Evolutionary conservation across 1,140 invertebrate genomes (phyloP).

Genomic region (Diprion similis): DNA sequence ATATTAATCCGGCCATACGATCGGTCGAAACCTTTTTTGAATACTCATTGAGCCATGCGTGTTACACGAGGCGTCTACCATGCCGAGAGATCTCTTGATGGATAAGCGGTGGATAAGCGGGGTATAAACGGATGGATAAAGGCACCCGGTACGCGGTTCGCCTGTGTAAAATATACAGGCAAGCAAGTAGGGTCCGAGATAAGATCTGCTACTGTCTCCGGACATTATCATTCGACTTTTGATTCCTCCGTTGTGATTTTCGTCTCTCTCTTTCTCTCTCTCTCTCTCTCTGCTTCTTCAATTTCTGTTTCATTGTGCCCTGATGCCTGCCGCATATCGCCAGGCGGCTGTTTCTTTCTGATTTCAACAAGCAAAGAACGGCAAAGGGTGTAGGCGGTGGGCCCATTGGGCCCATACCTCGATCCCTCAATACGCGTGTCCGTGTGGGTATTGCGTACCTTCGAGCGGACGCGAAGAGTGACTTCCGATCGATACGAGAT

Average conservation of each 20-base stretch:
- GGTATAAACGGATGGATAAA: neutral
- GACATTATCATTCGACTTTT: constrained; percentile 16
- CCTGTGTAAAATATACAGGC: constrained; percentile 5
- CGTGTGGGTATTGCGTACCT: neutral
- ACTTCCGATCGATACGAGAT: constrained; percentile 11
- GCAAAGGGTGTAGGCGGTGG: neutral
- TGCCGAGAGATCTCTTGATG: neutral
- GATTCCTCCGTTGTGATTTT: constrained; percentile 6
- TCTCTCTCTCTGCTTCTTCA: neutral
- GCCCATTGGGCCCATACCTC: neutral
- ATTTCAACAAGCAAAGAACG: neutral
- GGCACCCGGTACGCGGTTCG: neutral
- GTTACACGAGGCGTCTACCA: constrained; percentile 8
- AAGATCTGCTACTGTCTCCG: constrained; percentile 14
- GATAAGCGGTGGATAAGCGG: constrained; percentile 2
- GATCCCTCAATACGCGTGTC: neutral
- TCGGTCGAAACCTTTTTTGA: neutral
- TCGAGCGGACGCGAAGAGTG: neutral
- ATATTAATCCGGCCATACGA: neutral
- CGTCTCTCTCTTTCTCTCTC: neutral
- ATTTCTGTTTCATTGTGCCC: neutral
- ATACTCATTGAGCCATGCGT: constrained; percentile 14
- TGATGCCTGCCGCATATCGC: neutral
- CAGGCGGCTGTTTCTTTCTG: too few relatives aligned
- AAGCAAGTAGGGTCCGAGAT: neutral